A percentile compares a stretch with the other conserved stretches of the same genome.
phyloP scores from a whole-genome alignment of 2,888 invertebrate species.

The Hypselothyrea guttata region DNA sequence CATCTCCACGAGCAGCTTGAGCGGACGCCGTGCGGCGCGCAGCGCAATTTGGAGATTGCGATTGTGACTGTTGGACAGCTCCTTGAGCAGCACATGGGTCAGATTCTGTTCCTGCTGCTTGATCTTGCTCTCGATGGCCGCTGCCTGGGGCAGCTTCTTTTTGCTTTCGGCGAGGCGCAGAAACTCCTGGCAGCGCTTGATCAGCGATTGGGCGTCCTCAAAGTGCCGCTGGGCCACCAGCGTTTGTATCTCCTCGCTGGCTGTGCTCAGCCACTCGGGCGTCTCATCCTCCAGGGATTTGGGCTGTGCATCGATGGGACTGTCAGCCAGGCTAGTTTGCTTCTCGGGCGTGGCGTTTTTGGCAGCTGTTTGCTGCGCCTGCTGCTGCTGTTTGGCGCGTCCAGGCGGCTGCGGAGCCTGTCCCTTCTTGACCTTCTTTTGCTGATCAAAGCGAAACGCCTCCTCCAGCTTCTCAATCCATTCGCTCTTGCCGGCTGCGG shows the following conservation, averaged over 20 bases:
- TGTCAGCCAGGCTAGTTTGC: constrained; percentile 27
- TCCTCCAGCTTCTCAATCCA: constrained; percentile 97
- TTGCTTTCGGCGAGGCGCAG: constrained; percentile 77
- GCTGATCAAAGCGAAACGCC: constrained; percentile 90
- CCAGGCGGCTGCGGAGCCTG: constrained; percentile 82
- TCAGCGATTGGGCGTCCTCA: constrained; percentile 92
- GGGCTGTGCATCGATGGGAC: constrained; percentile 61
- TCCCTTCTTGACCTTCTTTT: constrained; percentile 83
- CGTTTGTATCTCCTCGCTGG: constrained; percentile 97
- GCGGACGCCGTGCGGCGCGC: constrained; percentile 91
- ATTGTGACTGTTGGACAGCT: constrained; percentile 94
- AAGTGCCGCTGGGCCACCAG: constrained; percentile 97
- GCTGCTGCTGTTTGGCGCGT: constrained; percentile 51
- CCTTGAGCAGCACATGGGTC: constrained; percentile 93
- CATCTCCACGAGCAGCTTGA: constrained; percentile 87
- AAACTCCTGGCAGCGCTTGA: constrained; percentile 87
- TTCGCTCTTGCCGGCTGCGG: constrained; percentile 89
- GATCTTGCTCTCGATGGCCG: constrained; percentile 83
- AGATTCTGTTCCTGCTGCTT: constrained; percentile 89
- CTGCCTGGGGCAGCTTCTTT: constrained; percentile 72
- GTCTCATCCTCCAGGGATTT: constrained; percentile 76
- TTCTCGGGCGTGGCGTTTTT: constrained; percentile 56
- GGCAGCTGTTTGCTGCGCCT: constrained; percentile 15
- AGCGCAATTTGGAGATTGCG: constrained; percentile 95
- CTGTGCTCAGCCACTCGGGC: constrained; percentile 95